Percentiles rank a stretch among this genome's conserved stretches.
Evolutionary conservation across 2,888 invertebrate species (phyloP).

Genomic region (Automeris io): DNA sequence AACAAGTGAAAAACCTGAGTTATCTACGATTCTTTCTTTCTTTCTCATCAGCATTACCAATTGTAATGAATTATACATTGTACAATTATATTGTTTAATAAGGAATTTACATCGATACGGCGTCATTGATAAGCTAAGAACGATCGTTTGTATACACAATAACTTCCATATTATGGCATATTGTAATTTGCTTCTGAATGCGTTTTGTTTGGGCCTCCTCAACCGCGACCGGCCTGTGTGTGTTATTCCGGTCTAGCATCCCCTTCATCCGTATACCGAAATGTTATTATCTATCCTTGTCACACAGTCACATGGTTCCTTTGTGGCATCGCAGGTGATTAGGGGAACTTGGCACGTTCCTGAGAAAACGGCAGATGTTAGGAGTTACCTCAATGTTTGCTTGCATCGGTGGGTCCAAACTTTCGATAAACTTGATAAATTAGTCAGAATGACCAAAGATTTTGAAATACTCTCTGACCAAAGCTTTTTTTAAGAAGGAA

Average conservation of each 20-base stretch:
- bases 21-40: no score
- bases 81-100: no score
- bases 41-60: no score
- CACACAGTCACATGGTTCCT: slow-evolving; percentile 49
- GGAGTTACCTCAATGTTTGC: slow-evolving; percentile 46
- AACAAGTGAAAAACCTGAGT: no score
- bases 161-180: slow-evolving; percentile 59
- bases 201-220: slow-evolving; percentile 71
- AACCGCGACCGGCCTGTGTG: slow-evolving; percentile 68
- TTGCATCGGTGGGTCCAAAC: slow-evolving; percentile 46
- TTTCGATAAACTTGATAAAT: slow-evolving; percentile 47
- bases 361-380: slow-evolving; percentile 74
- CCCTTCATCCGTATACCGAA: slow-evolving; percentile 21
- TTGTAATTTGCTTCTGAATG: slow-evolving; percentile 68
- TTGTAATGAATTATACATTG: slow-evolving; percentile 4
- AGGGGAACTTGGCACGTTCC: slow-evolving; percentile 69
- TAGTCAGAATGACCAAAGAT: slow-evolving; percentile 38
- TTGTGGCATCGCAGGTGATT: slow-evolving; percentile 61
- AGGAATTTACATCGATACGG: no score
- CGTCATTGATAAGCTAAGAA: slow-evolving; percentile 26
- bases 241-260: slow-evolving; percentile 61
- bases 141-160: slow-evolving; percentile 57
- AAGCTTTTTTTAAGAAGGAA: no score
- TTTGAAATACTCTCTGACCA: no score
- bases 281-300: slow-evolving; percentile 29